Conservation (phyloP, 2,888 invertebrate species). For the Lochmaea crataegi region DNA sequence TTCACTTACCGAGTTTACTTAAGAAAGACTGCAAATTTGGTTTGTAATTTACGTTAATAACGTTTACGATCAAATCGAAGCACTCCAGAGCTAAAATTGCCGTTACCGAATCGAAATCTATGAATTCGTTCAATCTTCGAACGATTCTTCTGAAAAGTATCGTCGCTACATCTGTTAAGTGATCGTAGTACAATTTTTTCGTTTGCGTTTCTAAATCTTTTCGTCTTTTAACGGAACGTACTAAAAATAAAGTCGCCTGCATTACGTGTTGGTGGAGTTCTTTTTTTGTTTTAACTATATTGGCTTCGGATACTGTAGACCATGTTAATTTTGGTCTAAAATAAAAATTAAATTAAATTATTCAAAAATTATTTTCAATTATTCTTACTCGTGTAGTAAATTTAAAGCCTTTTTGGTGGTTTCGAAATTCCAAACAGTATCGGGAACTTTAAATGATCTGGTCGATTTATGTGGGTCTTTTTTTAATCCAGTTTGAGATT, state of each 20-base stretch:
- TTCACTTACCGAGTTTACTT: constrained; percentile 62
- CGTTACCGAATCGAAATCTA: constrained; percentile 70
- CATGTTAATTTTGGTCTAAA: constrained; percentile 68
- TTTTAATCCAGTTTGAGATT: constrained; percentile 49
- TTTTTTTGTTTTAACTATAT: constrained; percentile 66
- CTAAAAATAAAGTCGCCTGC: constrained; percentile 63
- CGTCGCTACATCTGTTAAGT: constrained; percentile 61
- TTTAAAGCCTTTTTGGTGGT: constrained; percentile 63
- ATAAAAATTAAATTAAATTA: constrained; percentile 11
- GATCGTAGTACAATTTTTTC: constrained; percentile 56
- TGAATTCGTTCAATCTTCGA: constrained; percentile 67
- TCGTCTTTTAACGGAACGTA: constrained; percentile 62
- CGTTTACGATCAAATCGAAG: constrained; percentile 66
- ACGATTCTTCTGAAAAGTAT: constrained; percentile 65
- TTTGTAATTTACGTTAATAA: constrained; percentile 60
- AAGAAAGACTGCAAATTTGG: constrained; percentile 64
- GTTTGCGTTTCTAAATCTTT: constrained; percentile 57
- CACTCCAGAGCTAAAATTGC: constrained; percentile 71
- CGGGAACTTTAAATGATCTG: constrained; percentile 61
- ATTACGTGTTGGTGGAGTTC: constrained; percentile 72
- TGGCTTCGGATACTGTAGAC: constrained; percentile 68
- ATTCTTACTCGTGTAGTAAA: constrained; percentile 65
- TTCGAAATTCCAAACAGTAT: constrained; percentile 66
- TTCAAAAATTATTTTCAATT: not conserved
- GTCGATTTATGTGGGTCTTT: constrained; percentile 45